These are phyloP conservation scores for Tarsius wallacei DNA, from an alignment of 2,797 vertebrate genomes.

Conservation along the genomic window DNA sequence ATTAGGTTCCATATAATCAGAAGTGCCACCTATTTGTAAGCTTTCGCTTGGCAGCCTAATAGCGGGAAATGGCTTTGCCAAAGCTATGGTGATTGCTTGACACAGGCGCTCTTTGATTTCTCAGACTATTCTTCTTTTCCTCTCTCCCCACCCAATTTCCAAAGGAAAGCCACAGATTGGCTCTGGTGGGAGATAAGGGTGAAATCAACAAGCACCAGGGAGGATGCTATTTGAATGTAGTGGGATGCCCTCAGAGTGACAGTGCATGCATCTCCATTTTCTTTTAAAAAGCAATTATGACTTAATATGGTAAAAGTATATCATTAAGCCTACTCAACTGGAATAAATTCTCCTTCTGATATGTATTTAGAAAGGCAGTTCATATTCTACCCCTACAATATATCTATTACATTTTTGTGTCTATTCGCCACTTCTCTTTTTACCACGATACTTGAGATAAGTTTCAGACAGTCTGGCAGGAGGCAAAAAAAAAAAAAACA, in stretches of 20 bases:
- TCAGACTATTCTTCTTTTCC: not conserved
- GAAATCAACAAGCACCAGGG: not conserved
- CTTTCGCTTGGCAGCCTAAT: not conserved
- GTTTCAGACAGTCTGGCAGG: conserved; percentile 89
- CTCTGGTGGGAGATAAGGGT: not conserved
- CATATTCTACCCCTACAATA: conserved; percentile 57
- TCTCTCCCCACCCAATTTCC: not conserved
- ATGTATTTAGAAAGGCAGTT: conserved; percentile 80
- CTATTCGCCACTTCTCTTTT: conserved; percentile 80
- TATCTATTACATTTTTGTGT: conserved; percentile 84
- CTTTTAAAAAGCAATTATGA: conserved; percentile 82
- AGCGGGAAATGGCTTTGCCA: conserved; percentile 8
- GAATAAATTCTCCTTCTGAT: conserved; percentile 77
- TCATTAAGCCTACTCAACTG: conserved; percentile 82
- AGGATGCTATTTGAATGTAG: not conserved
- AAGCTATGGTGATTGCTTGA: not conserved
- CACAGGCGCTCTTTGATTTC: not conserved
- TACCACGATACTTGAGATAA: conserved; percentile 81
- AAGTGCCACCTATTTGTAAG: not conserved
- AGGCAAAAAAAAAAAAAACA: conserved; percentile 71
- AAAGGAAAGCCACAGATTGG: not conserved
- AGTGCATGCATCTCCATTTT: conserved; percentile 72
- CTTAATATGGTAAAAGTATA: conserved; percentile 84
- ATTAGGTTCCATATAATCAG: not conserved
- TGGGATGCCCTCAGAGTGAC: not conserved